phyloP scores from a whole-genome alignment of 2,797 vertebrate species.

The Rhynchonycteris naso region DNA sequence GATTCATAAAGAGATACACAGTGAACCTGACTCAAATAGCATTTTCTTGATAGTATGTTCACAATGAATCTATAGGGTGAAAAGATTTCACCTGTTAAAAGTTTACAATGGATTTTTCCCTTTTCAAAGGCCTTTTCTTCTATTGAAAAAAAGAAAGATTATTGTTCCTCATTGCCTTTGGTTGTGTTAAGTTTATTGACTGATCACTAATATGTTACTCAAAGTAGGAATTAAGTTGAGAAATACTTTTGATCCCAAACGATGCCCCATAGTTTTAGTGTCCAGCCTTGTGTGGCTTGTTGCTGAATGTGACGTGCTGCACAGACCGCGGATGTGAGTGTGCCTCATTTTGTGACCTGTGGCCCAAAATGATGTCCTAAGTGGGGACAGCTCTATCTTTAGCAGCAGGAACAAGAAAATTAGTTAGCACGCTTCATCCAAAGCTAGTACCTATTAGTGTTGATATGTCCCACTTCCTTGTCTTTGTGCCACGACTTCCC shows the following conservation, averaged over 20 bases:
- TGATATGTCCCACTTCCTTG: neutral
- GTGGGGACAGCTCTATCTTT: neutral
- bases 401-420: neutral
- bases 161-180: neutral
- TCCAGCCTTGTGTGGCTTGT: neutral
- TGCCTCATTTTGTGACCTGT: neutral
- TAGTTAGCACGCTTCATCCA: neutral
- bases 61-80: neutral
- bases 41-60: constrained; percentile 16
- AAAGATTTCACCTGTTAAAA: constrained; percentile 44
- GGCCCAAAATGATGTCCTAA: neutral
- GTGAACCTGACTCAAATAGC: constrained; percentile 22
- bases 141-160: neutral
- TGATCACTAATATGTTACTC: constrained; percentile 45
- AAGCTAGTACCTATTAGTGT: neutral
- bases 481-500: neutral
- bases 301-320: neutral
- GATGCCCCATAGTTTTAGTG: neutral
- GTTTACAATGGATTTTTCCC: constrained; percentile 56
- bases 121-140: neutral
- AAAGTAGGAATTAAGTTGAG: constrained; percentile 39
- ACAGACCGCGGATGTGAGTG: neutral
- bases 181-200: constrained; percentile 39
- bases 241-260: neutral
- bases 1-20: constrained; percentile 31